Conservation (phyloP, 2,888 invertebrate genomes). For the Caenorhabditis doughertyi region DNA sequence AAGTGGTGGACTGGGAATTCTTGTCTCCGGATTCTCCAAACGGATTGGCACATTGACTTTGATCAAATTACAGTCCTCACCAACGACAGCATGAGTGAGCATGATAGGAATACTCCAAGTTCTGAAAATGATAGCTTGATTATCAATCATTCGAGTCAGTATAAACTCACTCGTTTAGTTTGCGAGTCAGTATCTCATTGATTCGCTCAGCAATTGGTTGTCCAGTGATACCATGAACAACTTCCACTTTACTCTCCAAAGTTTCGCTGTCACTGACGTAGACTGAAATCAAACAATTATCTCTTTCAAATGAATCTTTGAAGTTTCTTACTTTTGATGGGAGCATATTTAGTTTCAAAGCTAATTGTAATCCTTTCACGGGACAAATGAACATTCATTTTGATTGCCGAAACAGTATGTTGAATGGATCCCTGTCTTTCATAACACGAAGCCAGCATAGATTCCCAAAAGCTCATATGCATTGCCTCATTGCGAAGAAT, state of each 20-base stretch:
- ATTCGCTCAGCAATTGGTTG: slow-evolving; percentile 18
- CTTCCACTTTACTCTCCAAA: slow-evolving; percentile 26
- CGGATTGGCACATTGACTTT: slow-evolving; percentile 33
- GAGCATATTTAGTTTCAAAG: slow-evolving; percentile 20
- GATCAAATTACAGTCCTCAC: slow-evolving; percentile 6
- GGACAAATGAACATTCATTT: slow-evolving; percentile 10
- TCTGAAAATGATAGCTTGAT: background rate
- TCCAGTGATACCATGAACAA: slow-evolving; percentile 12
- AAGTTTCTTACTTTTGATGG: slow-evolving; percentile 24
- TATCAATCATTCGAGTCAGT: no score
- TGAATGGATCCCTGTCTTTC: slow-evolving; percentile 14
- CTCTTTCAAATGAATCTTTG: background rate
- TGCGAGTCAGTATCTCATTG: slow-evolving; percentile 28
- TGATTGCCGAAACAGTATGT: slow-evolving; percentile 9
- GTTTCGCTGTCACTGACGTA: slow-evolving; percentile 16
- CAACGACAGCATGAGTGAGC: slow-evolving; percentile 16
- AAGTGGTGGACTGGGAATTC: no score
- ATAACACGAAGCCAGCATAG: slow-evolving; percentile 28
- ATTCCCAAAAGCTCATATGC: slow-evolving; percentile 52
- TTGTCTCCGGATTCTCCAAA: background rate
- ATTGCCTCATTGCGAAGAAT: slow-evolving; percentile 39
- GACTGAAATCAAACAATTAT: slow-evolving; percentile 22
- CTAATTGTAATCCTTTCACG: background rate
- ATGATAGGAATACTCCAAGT: slow-evolving; percentile 45
- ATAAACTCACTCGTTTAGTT: slow-evolving; percentile 48